These are phyloP conservation scores for Metacarcinus magister DNA, from an alignment of 2,888 invertebrate genomes.

Conservation along the genomic window DNA sequence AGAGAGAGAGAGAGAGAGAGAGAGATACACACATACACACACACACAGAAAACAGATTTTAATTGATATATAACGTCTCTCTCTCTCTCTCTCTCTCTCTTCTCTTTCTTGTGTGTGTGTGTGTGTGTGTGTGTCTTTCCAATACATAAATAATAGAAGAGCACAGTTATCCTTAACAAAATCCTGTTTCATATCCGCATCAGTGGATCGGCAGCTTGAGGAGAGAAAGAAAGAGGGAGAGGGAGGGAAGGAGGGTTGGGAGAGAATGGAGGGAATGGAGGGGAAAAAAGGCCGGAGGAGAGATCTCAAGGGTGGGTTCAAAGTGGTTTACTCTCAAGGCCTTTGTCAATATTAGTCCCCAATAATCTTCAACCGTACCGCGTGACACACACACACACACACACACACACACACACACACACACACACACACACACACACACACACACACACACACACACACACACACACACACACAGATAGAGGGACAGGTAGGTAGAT, in stretches of 20 bases:
- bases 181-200: constrained; percentile 26
- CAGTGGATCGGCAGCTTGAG: not conserved
- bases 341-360: not conserved
- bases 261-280: not conserved
- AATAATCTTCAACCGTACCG: no score
- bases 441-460: no score
- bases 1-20: no score
- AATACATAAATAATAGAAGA: not conserved
- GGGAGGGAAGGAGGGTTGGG: not conserved
- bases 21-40: no score
- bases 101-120: not conserved
- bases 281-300: not conserved
- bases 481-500: no score
- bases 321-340: not conserved
- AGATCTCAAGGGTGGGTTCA: constrained; percentile 14
- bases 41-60: no score
- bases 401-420: no score
- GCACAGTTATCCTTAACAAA: not conserved
- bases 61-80: not conserved
- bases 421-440: no score
- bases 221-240: not conserved
- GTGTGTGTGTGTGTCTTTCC: not conserved
- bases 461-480: no score
- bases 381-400: no score
- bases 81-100: constrained; percentile 4